Base-by-base conservation (phyloP, 2,888 invertebrate species). In the Chaitophorus viminalis region DNA sequence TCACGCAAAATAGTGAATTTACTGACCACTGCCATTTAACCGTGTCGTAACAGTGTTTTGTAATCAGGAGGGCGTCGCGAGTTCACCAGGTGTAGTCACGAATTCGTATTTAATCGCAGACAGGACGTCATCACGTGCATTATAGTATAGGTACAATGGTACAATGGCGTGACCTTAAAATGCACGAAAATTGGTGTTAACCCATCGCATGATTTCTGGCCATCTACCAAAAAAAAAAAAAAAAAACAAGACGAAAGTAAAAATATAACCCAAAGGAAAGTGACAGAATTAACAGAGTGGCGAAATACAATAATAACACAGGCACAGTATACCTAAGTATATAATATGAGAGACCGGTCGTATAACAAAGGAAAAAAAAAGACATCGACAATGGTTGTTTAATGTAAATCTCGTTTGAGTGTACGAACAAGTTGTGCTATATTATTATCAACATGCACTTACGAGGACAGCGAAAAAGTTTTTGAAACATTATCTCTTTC, bases 121-220 rank as follows among this genome's bases (percentile, higher is more conserved):
- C 39, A 29, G 29, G 36, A 79, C 68, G n/a, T 33, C 65, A 65
- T 39, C 68, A 25, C 46, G 60, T 79, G 14, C 6, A n/a, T 4
- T 65, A 18, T 31, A 8, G 5, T 9, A 21, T 9, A 9, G n/a
- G n/a, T n/a, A n/a, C n/a, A n/a, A n/a, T n/a, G n/a, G n/a, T n/a
- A n/a, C n/a, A n/a, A n/a, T n/a, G n/a, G 6, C 21, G 60, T 68
- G 68, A 70, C 81, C 81, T 81, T 70, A 39, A 70, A 46, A 81
- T 31, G 29, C 11, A 46, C 81, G 31, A 81, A 68, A 81, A 81
- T 39, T 39, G 65, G 65, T 65, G 65, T 65, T 46, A 29, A 17
- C 46, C 68, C 46, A 46, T 81, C 31, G 46, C 9, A 70, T 81
- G 29, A n/a, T 79, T 79, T 79, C n/a, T 79, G 60, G 79, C 60